phyloP scores from a whole-genome alignment of 2,888 invertebrate species.

The Lamproptera curius region DNA sequence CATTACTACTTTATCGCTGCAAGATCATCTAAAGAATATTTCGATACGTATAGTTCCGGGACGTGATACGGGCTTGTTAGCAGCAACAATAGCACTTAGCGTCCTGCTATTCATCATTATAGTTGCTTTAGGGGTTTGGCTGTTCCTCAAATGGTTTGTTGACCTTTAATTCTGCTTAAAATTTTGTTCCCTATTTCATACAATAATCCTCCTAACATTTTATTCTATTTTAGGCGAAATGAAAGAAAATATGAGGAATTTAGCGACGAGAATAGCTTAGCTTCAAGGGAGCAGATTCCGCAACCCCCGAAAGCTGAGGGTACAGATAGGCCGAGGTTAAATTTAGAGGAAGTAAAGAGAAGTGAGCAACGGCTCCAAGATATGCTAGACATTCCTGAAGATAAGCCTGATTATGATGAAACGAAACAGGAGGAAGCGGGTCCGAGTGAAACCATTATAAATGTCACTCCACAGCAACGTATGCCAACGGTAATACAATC shows the following conservation, averaged over 20 bases:
- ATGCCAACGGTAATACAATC: conserved; percentile 61
- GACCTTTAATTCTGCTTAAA: conserved; percentile 29
- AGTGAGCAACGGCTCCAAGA: conserved; percentile 62
- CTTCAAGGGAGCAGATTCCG: conserved; percentile 43
- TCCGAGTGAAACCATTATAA: conserved; percentile 35
- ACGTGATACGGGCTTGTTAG: conserved; percentile 58
- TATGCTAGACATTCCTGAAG: conserved; percentile 51
- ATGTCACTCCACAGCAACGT: conserved; percentile 38
- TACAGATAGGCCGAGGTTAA: conserved; percentile 44
- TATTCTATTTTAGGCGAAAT: conserved; percentile 49
- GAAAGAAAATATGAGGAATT: conserved; percentile 49
- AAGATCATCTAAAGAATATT: conserved; percentile 59
- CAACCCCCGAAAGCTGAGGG: conserved; percentile 38
- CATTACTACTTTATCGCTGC: conserved; percentile 49
- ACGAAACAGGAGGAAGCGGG: conserved; percentile 33
- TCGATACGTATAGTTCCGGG: conserved; percentile 43
- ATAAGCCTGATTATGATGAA: conserved; percentile 33
- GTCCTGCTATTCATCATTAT: conserved; percentile 56
- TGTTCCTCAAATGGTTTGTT: conserved; percentile 59
- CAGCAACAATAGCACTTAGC: conserved; percentile 59
- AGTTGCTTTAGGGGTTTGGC: conserved; percentile 48
- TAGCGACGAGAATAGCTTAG: conserved; percentile 48
- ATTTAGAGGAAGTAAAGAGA: conserved; percentile 57
- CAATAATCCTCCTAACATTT: too few relatives aligned
- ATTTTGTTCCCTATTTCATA: too few relatives aligned